Base-by-base conservation (phyloP, 2,797 vertebrate genomes). In the Ispidina lecontei region DNA sequence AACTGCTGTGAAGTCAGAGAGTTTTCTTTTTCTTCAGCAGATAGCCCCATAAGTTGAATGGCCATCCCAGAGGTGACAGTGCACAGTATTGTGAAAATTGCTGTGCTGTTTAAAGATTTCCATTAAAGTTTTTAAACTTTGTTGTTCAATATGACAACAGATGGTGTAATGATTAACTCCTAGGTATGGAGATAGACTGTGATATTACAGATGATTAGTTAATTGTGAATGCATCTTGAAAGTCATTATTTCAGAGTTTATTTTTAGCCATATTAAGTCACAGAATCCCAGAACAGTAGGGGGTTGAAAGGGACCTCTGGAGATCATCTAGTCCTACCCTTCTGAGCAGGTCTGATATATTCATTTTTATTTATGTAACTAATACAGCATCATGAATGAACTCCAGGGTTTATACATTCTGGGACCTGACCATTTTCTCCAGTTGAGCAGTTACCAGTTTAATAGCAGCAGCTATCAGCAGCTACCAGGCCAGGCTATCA, bases 11-110 rank as follows among this genome's bases (percentile, higher is more conserved):
- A 82, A 62, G 60, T 70, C 41, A 52, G 51, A 31, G 47, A 15
- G 89, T 83, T 92, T 82, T 83, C 11, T 63, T 76, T 89, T 82
- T 64, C 37, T 54, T 84, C 74, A 83, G 62, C 35, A 79, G 18
- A 47, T 79, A 52, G 75, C 37, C 8, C 15, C 9, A 0, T 73
- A 83, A 74, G 44, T 37, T 82, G 60, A 78, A 78, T 82, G 68
- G 26, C 78, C 21, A 33, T 81, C 21, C 22, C 1, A 0, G 81
- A 78, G 54, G 26, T 86, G 73, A 35, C 41, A 56, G 46, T 71
- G 25, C 83, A 58, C 26, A 18, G 12, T 43, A 39, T 58, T 64
- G 67, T 69, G 14, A 89, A 81, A 91, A 55, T 69, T 70, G 19
- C 37, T 79, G 0, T 56, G 21, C 18, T 68, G 3, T 82, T 11